A percentile compares a stretch with the other conserved stretches of the same genome.
Conservation (phyloP, 2,113 vertebrate species). For the Erythrolamprus reginae region DNA sequence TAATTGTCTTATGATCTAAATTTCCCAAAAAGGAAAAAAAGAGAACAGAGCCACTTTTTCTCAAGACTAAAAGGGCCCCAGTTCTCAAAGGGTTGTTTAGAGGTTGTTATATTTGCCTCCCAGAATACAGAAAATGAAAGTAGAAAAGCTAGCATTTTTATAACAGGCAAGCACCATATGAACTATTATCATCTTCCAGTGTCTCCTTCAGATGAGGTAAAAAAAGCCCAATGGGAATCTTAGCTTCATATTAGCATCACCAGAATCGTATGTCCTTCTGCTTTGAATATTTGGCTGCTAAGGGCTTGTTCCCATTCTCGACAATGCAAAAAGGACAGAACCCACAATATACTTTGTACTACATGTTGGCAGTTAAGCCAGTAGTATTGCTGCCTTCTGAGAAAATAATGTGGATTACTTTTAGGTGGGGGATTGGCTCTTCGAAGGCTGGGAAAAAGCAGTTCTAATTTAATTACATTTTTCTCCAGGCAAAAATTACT, state of each 20-base stretch:
- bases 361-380: not conserved
- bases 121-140: not conserved
- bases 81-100: not conserved
- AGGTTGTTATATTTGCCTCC: not conserved
- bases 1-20: conserved; percentile 40
- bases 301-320: not conserved
- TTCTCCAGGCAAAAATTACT: not conserved
- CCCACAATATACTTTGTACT: not conserved
- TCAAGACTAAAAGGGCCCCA: not conserved
- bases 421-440: not conserved
- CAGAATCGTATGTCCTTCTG: not conserved
- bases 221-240: not conserved
- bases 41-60: rapidly evolving
- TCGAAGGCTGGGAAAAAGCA: not conserved
- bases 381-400: not conserved
- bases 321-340: not conserved
- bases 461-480: not conserved
- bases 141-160: not conserved
- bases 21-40: not conserved
- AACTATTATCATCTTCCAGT: not conserved
- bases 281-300: not conserved
- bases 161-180: not conserved
- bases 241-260: not conserved
- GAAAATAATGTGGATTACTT: not conserved
- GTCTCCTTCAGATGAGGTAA: not conserved